Base-by-base conservation (phyloP, 2,797 vertebrate species). In the Trachurus trachurus region DNA sequence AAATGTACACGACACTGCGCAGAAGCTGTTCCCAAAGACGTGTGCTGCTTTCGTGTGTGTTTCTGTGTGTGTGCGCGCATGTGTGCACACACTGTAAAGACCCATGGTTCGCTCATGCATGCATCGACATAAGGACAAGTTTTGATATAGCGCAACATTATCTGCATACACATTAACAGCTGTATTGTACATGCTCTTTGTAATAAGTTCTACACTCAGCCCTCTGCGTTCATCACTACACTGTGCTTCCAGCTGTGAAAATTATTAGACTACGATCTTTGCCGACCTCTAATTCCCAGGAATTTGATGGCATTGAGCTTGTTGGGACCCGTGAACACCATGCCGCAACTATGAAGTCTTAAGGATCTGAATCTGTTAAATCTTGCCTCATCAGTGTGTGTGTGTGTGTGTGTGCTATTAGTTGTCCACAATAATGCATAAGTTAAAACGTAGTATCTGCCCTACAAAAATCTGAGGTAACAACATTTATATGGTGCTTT, bases 1-100 rank as follows among this genome's bases (percentile, higher is more conserved):
- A 83, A 89, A 76, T 47, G 72, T 77, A 67, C 66, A 88, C 83
- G 67, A 92, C 83, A 91, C 71, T 77, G 81, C 90, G 82, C 82
- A 82, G 83, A 90, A 89, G 87, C 83, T 78, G 87, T 87, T 93
- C 49, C 73, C 67, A 78, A 75, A 81, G 80, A 69, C 0, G 44
- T 63, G 66, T 75, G 45, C 1, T 57, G 56, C 12, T 11, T 22
- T 31, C 45, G 45, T 57, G 31, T 75, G 37, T 34, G 49, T 61
- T 40, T 40, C 26, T 26, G 26, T n/a, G n/a, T n/a, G 58, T 59
- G 39, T 74, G 64, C 50, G 60, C 56, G 66, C 34, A 31, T 5
- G 5, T 71, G 54, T 42, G 50, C 22, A 21, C 4, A 37, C 56
- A 21, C 54, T 70, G 52, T 29, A 71, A 52, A 89, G 79, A 84